Evolutionary conservation across 2,113 vertebrate species (phyloP).

Genomic region (Apodemus speciosus): DNA sequence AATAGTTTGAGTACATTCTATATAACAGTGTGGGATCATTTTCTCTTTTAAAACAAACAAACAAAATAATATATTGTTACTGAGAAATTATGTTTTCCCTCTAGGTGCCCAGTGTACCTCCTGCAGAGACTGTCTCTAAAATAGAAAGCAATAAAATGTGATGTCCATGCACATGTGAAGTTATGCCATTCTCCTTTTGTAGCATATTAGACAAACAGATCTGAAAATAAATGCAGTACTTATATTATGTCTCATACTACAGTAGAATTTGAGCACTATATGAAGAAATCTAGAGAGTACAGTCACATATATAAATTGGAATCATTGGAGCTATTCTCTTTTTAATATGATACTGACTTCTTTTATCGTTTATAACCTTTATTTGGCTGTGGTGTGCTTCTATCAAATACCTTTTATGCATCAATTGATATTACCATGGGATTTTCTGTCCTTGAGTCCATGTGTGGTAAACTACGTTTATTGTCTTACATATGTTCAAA

Average conservation of each 20-base stretch:
- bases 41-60: background rate
- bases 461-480: background rate
- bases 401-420: background rate
- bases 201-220: background rate
- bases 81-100: slow-evolving; percentile 42
- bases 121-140: background rate
- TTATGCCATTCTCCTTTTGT: slow-evolving; percentile 28
- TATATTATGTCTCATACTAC: background rate
- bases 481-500: background rate
- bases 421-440: background rate
- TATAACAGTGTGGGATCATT: background rate
- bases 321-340: background rate
- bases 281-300: background rate
- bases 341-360: no score
- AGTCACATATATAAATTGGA: background rate
- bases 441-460: no score
- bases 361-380: background rate
- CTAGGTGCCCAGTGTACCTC: background rate
- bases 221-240: background rate
- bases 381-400: background rate
- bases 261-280: background rate
- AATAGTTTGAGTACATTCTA: background rate
- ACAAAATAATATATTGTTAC: background rate
- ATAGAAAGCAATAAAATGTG: background rate
- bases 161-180: background rate